Evolutionary conservation across 2,888 invertebrate genomes (phyloP), one percentile per base, ranked within the genome.

Genomic region (Sturmia bella): DNA sequence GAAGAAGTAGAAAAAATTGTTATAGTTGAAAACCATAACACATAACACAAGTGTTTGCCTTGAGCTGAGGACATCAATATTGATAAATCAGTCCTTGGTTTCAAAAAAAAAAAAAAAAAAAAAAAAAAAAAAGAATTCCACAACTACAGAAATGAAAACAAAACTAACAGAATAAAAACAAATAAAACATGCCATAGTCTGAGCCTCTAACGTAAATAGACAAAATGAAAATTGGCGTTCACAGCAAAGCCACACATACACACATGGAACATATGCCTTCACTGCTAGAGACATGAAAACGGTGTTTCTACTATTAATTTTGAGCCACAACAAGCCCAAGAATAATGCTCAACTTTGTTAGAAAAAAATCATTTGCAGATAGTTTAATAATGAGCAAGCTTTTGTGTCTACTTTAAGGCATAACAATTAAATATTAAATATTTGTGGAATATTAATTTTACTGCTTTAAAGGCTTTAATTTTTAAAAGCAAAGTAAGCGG

Each of bases 1-100:
- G 6, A 52, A 13, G 27, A 43, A 6, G 2, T 43, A 43, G 50
- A 19, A 27, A 57, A 64, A 54, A 13, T 66, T 72, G 57, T 68
- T 76, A 63, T 73, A 68, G 68, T 68, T 77, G 69, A 73, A 77
- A 77, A 73, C 63, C 73, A 76, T 76, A 68, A 72, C 68, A 72
- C 68, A 69, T 69, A 81, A 72, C 68, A 69, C 73, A 81, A 77
- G 69, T 82, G 77, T 82, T 82, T 82, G 81, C 81, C 81, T 82
- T 77, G 81, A 73, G 81, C 77, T 77, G 69, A 78, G 78, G 74
- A 74, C 78, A 82, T 82, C 78, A 78, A 82, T 82, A 82, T 82
- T 82, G 82, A 82, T 82, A 82, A 82, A 77, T 82, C 81, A 77
- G 82, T 78, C 78, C 78, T 78, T 82, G 77, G 77, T 48, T 66